phyloP scores from a whole-genome alignment of 2,888 invertebrate genomes.

The Brachynemurus nebulosus region DNA sequence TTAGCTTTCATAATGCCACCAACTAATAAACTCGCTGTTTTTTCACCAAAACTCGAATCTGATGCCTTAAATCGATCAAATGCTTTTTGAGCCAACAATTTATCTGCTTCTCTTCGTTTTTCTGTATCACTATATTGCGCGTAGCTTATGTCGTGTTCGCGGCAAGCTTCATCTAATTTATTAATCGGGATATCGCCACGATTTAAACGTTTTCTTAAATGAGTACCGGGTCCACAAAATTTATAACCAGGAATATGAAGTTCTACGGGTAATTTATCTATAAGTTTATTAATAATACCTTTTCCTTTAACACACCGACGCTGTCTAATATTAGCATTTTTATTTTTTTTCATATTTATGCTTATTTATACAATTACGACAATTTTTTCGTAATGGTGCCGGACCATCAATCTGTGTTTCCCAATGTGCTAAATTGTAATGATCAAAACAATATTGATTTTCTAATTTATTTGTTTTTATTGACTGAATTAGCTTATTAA shows the following conservation, averaged over 20 bases:
- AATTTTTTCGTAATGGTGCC: neutral
- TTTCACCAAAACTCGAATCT: constrained; percentile 19
- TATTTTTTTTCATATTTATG: constrained; percentile 1
- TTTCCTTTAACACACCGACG: neutral
- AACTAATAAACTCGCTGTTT: constrained; percentile 18
- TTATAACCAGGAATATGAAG: neutral
- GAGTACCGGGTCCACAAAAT: constrained; percentile 10
- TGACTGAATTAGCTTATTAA: no score
- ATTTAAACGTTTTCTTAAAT: constrained; percentile 16
- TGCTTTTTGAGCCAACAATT: constrained; percentile 20
- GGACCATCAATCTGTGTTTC: constrained; percentile 2
- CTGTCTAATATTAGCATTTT: no score
- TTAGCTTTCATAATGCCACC: constrained; percentile 20
- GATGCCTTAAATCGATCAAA: constrained; percentile 16
- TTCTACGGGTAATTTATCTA: constrained; percentile 1
- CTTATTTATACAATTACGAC: neutral
- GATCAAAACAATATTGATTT: no score
- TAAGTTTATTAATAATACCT: neutral
- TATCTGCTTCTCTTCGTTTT: constrained; percentile 22
- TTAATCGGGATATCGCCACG: constrained; percentile 22
- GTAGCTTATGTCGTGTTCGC: constrained; percentile 21
- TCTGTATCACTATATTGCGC: constrained; percentile 9
- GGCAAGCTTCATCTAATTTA: constrained; percentile 20
- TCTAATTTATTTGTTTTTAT: no score
- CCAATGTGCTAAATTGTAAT: no score